Conservation (phyloP, 2,888 invertebrate genomes). For the Daptonema setosum region DNA sequence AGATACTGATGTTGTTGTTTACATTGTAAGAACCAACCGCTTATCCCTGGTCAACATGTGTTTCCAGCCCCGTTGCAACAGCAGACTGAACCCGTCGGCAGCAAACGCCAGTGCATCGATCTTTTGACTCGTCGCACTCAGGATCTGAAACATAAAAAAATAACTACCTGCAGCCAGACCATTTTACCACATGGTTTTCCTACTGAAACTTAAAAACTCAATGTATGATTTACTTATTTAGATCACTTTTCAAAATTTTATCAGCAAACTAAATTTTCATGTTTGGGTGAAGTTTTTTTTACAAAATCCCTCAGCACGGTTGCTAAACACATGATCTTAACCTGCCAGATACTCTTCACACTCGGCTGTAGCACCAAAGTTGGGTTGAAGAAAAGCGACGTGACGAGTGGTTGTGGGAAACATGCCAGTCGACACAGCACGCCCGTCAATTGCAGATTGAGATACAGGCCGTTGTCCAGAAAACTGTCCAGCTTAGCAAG, state of each 20-base stretch:
- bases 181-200: no score
- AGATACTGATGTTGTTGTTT: not conserved
- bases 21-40: not conserved
- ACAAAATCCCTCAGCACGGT: conserved; percentile 5
- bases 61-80: conserved; percentile 53
- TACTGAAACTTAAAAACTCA: not conserved
- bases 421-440: conserved; percentile 61
- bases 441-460: conserved; percentile 58
- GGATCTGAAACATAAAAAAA: conserved; percentile 36
- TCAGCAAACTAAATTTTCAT: no score
- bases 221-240: no score
- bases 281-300: no score
- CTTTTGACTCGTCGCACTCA: conserved; percentile 58
- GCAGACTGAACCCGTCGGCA: conserved; percentile 34
- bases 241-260: no score
- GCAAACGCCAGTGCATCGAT: conserved; percentile 45
- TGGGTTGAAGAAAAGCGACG: conserved; percentile 64
- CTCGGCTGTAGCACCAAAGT: conserved; percentile 65
- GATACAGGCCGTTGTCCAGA: conserved; percentile 57
- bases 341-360: conserved; percentile 31
- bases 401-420: conserved; percentile 65
- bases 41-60: conserved; percentile 53
- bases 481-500: conserved; percentile 60
- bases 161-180: not conserved
- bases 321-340: not conserved